Evolutionary conservation across 2,888 invertebrate genomes (phyloP).

Genomic region (Drosophila borborema): DNA sequence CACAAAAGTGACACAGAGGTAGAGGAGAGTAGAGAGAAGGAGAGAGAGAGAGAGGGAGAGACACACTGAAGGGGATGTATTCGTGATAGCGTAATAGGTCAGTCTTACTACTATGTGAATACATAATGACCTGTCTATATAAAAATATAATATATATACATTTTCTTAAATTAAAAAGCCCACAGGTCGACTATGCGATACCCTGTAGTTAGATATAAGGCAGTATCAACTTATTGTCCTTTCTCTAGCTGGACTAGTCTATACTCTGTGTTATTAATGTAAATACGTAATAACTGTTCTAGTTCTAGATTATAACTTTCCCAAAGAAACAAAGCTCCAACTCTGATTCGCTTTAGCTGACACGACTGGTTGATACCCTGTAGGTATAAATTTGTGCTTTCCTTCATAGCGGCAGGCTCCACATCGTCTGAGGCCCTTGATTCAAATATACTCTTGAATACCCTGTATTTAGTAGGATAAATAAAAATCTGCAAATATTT

Average conservation of each 20-base stretch:
- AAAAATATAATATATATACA: no score
- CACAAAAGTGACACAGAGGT: constrained; percentile 7
- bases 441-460: not conserved
- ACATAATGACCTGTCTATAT: constrained; percentile 1
- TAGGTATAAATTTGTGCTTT: no score
- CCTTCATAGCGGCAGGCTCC: no score
- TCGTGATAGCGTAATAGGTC: constrained; percentile 32
- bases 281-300: no score
- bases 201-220: constrained; percentile 10
- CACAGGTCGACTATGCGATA: constrained; percentile 1
- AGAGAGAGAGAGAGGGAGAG: not conserved
- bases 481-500: not conserved
- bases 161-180: not conserved
- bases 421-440: not conserved
- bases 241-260: not conserved
- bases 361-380: no score
- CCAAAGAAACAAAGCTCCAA: no score
- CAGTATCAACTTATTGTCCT: not conserved
- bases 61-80: constrained; percentile 1
- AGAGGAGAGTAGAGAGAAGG: constrained; percentile 1
- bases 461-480: not conserved
- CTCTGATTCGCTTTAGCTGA: no score
- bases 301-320: no score
- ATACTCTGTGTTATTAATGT: not conserved
- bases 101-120: constrained; percentile 30